A percentile compares a stretch with the other conserved stretches of the same genome.
Evolutionary conservation across 2,113 vertebrate genomes (phyloP).

Genomic region (Chaetops frenatus): DNA sequence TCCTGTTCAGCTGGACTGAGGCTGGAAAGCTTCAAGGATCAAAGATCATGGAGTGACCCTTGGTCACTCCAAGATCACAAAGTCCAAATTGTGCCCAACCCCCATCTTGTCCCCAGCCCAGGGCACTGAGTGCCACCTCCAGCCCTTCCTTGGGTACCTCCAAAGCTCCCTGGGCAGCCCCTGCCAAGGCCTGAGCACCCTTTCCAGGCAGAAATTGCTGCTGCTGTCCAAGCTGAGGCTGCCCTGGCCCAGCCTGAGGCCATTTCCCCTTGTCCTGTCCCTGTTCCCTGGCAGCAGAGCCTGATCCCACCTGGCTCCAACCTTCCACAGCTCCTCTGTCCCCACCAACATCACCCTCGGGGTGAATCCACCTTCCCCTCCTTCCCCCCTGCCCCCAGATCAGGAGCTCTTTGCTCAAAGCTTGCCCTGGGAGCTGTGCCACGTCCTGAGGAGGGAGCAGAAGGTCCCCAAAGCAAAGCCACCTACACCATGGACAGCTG

Average conservation of each 20-base stretch:
- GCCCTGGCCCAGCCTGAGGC: not conserved
- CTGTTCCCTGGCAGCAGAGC: not conserved
- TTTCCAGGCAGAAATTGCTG: not conserved
- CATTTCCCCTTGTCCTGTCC: not conserved
- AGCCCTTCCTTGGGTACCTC: not conserved
- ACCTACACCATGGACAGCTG: not conserved
- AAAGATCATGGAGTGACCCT: no score
- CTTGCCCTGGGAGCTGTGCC: not conserved
- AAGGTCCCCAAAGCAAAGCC: not conserved
- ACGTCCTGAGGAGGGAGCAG: not conserved
- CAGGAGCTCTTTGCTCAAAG: not conserved
- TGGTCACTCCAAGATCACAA: not conserved
- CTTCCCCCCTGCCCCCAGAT: not conserved
- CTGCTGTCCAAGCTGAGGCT: not conserved
- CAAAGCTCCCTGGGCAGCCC: not conserved
- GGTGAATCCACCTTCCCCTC: not conserved
- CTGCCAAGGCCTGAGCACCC: not conserved
- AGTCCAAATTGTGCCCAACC: fast-evolving
- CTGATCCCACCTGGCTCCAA: not conserved
- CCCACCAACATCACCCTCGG: fast-evolving
- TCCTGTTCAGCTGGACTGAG: not conserved
- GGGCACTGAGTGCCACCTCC: not conserved
- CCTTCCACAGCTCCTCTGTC: not conserved
- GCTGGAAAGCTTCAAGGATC: no score
- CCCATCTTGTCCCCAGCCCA: not conserved